A percentile compares a stretch with the other conserved stretches of the same genome.
Evolutionary conservation across 1,140 invertebrate genomes (phyloP).

Genomic region (Temnothorax longispinosus): DNA sequence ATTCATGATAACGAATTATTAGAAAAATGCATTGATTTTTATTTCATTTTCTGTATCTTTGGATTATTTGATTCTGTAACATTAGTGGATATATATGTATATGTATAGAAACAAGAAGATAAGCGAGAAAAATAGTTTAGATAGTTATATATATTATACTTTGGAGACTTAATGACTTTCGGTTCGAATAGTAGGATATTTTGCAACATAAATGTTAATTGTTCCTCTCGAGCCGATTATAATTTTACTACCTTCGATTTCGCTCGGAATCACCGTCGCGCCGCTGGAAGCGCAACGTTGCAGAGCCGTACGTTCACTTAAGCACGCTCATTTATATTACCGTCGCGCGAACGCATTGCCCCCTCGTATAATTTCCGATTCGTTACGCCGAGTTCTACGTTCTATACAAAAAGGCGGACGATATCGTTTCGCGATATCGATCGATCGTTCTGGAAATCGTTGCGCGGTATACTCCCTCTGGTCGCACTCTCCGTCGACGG

Average conservation of each 20-base stretch:
- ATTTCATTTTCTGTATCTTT: not conserved
- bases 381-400: constrained; percentile 33
- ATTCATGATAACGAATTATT: constrained; percentile 5
- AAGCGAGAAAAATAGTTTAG: not conserved
- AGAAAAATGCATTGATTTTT: not conserved
- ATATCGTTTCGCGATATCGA: constrained; percentile 49
- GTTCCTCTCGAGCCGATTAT: not conserved
- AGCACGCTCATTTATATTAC: constrained; percentile 56
- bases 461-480: not conserved
- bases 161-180: not conserved
- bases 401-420: constrained; percentile 32
- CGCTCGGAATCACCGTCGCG: constrained; percentile 26
- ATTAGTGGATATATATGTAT: too few relatives aligned
- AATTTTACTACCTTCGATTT: constrained; percentile 34
- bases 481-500: not conserved
- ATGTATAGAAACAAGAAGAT: too few relatives aligned
- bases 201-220: constrained; percentile 26
- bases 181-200: not conserved
- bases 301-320: constrained; percentile 46
- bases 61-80: not conserved
- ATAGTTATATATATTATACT: not conserved
- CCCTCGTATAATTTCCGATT: constrained; percentile 61
- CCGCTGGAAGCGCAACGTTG: constrained; percentile 33
- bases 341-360: constrained; percentile 44
- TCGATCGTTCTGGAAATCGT: constrained; percentile 9